phyloP scores from a whole-genome alignment of 2,113 vertebrate species.

The Athene noctua region DNA sequence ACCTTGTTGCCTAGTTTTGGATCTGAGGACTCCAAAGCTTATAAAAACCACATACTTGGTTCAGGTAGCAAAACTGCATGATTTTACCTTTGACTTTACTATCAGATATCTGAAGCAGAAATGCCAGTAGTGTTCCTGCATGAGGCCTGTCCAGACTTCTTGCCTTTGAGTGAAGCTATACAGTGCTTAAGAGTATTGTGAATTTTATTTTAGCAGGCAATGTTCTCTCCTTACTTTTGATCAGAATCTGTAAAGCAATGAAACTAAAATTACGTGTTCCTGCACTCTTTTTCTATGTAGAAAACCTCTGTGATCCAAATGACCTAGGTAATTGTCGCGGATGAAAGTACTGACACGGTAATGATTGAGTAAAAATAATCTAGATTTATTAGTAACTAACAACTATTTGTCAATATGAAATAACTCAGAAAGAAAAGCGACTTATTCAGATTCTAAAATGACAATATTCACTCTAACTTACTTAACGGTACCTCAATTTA shows the following conservation, averaged over 20 bases:
- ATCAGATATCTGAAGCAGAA: background rate
- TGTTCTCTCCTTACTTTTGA: background rate
- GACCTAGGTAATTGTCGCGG: background rate
- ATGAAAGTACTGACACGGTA: too few relatives aligned
- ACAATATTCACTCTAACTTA: too few relatives aligned
- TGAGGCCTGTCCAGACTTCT: background rate
- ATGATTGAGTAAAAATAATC: too few relatives aligned
- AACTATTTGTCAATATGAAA: too few relatives aligned
- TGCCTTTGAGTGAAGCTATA: background rate
- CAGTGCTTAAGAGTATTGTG: background rate
- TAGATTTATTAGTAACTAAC: too few relatives aligned
- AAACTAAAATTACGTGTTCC: background rate
- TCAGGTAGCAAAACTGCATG: background rate
- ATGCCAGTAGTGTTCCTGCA: background rate
- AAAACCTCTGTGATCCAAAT: background rate
- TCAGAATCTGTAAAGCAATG: background rate
- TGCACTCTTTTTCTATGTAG: background rate
- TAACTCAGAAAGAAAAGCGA: too few relatives aligned
- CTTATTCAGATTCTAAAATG: too few relatives aligned
- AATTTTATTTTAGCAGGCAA: background rate
- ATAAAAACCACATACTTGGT: background rate
- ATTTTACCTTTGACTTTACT: background rate
- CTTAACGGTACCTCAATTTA: too few relatives aligned
- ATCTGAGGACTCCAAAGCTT: background rate
- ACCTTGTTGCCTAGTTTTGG: background rate